Evolutionary conservation across 2,113 vertebrate species (phyloP).

Genomic region (Silurus meridionalis): DNA sequence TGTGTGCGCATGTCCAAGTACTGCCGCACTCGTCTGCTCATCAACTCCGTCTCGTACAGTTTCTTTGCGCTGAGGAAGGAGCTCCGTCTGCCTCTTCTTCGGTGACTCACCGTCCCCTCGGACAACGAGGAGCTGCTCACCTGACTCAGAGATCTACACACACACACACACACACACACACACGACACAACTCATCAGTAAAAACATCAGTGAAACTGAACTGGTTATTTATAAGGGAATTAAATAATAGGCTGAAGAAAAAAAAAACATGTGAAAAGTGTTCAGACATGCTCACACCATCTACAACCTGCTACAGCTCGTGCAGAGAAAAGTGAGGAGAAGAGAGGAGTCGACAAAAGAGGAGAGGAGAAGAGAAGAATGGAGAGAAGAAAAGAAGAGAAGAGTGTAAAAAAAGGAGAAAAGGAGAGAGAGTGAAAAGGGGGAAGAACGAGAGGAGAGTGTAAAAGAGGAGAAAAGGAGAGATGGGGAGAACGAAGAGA

Average conservation of each 20-base stretch:
- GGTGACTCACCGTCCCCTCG: constrained; percentile 84
- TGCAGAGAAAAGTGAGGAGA: not conserved
- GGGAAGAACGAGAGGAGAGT: too few relatives aligned
- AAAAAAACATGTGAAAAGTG: not conserved
- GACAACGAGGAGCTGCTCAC: constrained; percentile 89
- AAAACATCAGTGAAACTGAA: not conserved
- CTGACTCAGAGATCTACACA: constrained; percentile 91
- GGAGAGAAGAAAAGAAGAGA: not conserved
- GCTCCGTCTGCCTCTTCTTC: constrained; percentile 94
- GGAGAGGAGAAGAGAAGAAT: not conserved
- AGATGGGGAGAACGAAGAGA: not conserved
- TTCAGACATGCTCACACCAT: not conserved
- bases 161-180: constrained; percentile 25
- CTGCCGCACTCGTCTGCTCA: constrained; percentile 95
- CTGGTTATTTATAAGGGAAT: not conserved
- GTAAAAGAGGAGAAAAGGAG: not conserved
- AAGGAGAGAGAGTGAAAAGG: not conserved
- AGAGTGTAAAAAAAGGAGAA: not conserved
- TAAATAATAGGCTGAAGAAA: too few relatives aligned
- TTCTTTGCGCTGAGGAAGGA: constrained; percentile 99
- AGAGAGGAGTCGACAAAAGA: too few relatives aligned
- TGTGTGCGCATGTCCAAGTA: constrained; percentile 89
- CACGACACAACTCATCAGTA: not conserved
- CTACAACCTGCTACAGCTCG: not conserved
- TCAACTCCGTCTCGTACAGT: constrained; percentile 97